Conservation (phyloP, 2,888 invertebrate species). For the Napeogenes sylphis region DNA sequence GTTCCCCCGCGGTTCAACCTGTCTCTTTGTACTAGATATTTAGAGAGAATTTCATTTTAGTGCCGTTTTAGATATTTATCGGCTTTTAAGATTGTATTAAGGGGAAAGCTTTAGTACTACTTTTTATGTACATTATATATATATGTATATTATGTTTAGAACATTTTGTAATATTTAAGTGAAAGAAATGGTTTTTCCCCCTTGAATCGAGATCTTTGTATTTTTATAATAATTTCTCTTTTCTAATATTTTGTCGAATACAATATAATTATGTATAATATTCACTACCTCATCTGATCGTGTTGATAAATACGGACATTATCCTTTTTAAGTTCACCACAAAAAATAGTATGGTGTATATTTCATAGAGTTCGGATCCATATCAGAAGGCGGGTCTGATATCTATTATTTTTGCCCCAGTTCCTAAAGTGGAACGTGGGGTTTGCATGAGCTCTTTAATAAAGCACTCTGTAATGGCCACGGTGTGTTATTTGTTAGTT, state of each 20-base stretch:
- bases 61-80: slow-evolving; percentile 3
- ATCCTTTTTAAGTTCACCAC: no score
- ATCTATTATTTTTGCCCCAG: slow-evolving; percentile 31
- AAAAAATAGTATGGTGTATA: no score
- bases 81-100: slow-evolving; percentile 1
- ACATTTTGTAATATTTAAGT: no score
- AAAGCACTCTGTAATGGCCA: neutral
- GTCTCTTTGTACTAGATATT: slow-evolving; percentile 21
- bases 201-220: no score
- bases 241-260: no score
- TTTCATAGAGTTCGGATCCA: no score
- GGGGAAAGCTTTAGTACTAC: neutral
- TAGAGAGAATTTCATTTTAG: slow-evolving; percentile 12
- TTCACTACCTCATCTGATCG: no score
- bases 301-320: no score
- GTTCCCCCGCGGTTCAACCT: slow-evolving; percentile 32
- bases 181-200: no score
- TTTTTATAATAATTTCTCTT: no score
- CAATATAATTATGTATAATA: no score
- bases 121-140: no score
- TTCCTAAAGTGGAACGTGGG: slow-evolving; percentile 28
- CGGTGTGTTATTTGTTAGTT: neutral
- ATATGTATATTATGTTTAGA: neutral
- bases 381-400: slow-evolving; percentile 11
- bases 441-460: slow-evolving; percentile 8